Base-by-base conservation (phyloP, 2,797 vertebrate genomes). In the Sphaeramia orbicularis region DNA sequence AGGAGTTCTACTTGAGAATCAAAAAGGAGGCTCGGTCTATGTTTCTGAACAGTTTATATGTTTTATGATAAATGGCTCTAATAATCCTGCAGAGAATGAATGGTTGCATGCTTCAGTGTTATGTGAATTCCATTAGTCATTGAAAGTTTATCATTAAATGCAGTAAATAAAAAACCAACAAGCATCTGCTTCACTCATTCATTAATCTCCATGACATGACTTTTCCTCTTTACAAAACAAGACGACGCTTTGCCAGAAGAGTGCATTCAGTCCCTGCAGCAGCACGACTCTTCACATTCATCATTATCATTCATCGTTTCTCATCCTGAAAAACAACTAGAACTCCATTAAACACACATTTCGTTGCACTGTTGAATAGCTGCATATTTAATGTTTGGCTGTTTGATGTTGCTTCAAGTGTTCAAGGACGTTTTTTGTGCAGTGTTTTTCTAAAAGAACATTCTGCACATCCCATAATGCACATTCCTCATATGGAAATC, bases 401-500 rank as follows among this genome's bases (percentile, higher is more conserved):
- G 32, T 53, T n/a, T n/a, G n/a, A n/a, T 47, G 51, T 38, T 19
- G 55, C 15, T 64, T 11, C 16, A 8, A 62, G 21, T 42, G 65
- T 70, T 73, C 57, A 27, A 52, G 14, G 42, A 74, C n/a, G 61
- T 59, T 55, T 70, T 71, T 74, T 38, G 41, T 54, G 47, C 36
- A 68, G 21, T 36, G 30, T 74, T 76, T 37, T 62, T 18, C n/a
- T 47, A 47, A 70, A 54, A 74, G 56, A 77, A 79, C 71, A 69
- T 32, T 50, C 61, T 70, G 64, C 56, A 61, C n/a, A n/a, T n/a
- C 45, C 37, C 47, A 18, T 42, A 59, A 76, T 59, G 60, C 51
- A 62, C 82, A 78, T 83, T 78, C 81, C 76, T 65, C 87, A 89
- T 86, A 80, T 85, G 81, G 76, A 83, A 83, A 80, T 74, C 60